Conservation (phyloP, 1,140 invertebrate genomes). For the Cheumatopsyche charites region DNA sequence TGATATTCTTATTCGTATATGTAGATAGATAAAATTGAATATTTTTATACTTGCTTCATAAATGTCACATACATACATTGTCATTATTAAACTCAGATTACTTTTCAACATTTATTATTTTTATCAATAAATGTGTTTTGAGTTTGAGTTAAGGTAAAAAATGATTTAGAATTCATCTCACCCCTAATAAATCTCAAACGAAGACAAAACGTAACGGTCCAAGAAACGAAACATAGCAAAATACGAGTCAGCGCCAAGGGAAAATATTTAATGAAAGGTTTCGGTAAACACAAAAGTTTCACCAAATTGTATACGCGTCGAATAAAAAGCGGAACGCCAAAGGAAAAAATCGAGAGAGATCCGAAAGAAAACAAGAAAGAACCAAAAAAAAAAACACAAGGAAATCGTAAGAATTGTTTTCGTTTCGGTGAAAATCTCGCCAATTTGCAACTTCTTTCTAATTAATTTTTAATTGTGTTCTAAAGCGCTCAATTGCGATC, state of each 20-base stretch:
- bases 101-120: too few relatives aligned
- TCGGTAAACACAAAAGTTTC: conserved; percentile 40
- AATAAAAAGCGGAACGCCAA: neutral
- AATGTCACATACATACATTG: too few relatives aligned
- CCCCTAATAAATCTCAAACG: conserved; percentile 32
- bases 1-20: too few relatives aligned
- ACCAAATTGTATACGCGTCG: neutral
- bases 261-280: conserved; percentile 45
- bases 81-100: too few relatives aligned
- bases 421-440: conserved; percentile 21
- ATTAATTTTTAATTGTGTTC: conserved; percentile 32
- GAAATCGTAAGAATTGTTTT: conserved; percentile 24
- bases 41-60: too few relatives aligned
- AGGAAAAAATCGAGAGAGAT: neutral
- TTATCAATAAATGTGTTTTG: too few relatives aligned
- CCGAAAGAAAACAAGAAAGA: conserved; percentile 4
- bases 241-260: conserved; percentile 27
- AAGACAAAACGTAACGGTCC: conserved; percentile 24
- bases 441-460: conserved; percentile 30
- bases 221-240: conserved; percentile 30
- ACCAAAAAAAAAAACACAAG: neutral
- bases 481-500: conserved; percentile 22
- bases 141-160: too few relatives aligned
- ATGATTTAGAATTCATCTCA: too few relatives aligned
- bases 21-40: too few relatives aligned